phyloP scores from a whole-genome alignment of 2,888 invertebrate species.

The Nowickia ferox region DNA sequence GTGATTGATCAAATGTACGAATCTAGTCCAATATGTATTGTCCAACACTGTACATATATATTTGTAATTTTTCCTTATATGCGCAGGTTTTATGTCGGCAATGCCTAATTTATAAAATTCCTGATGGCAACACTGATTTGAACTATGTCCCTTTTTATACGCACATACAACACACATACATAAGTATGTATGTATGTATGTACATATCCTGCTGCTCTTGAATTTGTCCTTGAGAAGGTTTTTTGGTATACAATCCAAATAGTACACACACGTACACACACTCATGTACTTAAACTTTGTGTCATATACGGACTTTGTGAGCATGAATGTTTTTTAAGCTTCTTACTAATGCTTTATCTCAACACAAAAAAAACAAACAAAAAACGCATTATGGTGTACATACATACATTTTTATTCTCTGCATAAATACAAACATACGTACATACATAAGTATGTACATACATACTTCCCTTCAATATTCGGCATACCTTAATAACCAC shows the following conservation, averaged over 20 bases:
- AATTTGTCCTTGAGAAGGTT: slow-evolving; percentile 72
- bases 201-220: slow-evolving; percentile 49
- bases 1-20: too few species aligned
- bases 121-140: not conserved
- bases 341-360: slow-evolving; percentile 27
- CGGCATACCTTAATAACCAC: too few species aligned
- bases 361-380: slow-evolving; percentile 4
- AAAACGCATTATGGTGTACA: not conserved
- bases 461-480: too few species aligned
- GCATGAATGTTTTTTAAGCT: not conserved
- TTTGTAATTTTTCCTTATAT: not conserved
- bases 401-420: too few species aligned
- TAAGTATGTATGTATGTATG: too few species aligned
- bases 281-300: not conserved
- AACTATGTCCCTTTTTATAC: slow-evolving; percentile 15
- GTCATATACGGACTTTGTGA: not conserved
- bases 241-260: slow-evolving; percentile 17
- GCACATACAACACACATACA: too few species aligned
- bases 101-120: not conserved
- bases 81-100: not conserved
- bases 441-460: not conserved
- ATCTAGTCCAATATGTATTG: too few species aligned
- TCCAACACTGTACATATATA: too few species aligned
- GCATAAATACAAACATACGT: not conserved
- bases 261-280: not conserved